Percentiles rank a stretch among this genome's conserved stretches.
phyloP scores from a whole-genome alignment of 2,888 invertebrate genomes.

The Pinctada fucata region DNA sequence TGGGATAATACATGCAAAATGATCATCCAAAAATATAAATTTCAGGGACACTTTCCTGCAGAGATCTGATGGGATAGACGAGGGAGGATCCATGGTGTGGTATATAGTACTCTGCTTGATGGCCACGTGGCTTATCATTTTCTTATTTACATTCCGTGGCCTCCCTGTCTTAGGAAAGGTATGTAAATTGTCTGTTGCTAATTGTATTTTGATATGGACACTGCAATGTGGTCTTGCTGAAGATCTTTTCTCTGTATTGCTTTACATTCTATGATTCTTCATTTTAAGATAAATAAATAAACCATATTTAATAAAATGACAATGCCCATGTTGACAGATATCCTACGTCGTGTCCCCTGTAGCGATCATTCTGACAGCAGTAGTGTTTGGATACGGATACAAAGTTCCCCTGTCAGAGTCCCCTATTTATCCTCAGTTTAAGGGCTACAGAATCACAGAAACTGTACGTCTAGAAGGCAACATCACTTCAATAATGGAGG shows the following conservation, averaged over 20 bases:
- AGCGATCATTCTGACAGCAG: not conserved
- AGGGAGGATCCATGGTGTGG: conserved; percentile 66
- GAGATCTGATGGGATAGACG: conserved; percentile 60
- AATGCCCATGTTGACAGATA: not conserved
- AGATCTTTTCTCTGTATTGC: too few relatives aligned
- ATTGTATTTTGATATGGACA: too few relatives aligned
- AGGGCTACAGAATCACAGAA: not conserved
- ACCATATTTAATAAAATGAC: too few relatives aligned
- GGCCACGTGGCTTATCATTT: conserved; percentile 64
- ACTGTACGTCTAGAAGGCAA: not conserved
- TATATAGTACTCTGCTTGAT: conserved; percentile 64
- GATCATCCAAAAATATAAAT: too few relatives aligned
- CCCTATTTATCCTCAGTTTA: not conserved
- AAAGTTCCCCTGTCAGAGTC: not conserved
- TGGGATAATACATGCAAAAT: too few relatives aligned
- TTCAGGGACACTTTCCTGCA: conserved; percentile 65
- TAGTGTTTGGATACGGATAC: conserved; percentile 11
- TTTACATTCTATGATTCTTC: too few relatives aligned
- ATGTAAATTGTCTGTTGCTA: conserved; percentile 2
- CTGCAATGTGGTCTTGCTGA: too few relatives aligned
- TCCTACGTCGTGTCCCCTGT: conserved; percentile 1
- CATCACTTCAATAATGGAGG: not conserved
- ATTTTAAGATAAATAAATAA: too few relatives aligned
- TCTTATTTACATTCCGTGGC: conserved; percentile 60
- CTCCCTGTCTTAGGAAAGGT: conserved; percentile 67